Conservation (phyloP, 2,888 invertebrate species). For the Hydropsyche betteni region DNA sequence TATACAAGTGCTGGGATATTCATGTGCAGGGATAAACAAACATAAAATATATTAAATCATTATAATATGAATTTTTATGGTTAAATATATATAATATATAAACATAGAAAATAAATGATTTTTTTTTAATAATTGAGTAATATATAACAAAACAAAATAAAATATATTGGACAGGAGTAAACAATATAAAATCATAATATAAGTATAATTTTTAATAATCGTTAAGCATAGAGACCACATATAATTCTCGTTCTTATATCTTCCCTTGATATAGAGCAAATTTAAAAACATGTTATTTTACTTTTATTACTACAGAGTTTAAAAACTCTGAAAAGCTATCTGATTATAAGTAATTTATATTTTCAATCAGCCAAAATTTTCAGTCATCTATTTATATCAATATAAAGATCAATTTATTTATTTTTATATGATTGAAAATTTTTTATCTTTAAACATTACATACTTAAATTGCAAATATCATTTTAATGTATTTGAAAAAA, state of each 20-base stretch:
- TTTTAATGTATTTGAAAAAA: too few relatives aligned
- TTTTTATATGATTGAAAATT: slow-evolving; percentile 16
- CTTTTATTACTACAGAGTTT: slow-evolving; percentile 1
- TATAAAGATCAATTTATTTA: slow-evolving; percentile 4
- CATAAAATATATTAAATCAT: too few relatives aligned
- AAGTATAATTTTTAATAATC: neutral
- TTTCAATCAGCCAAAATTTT: slow-evolving; percentile 29
- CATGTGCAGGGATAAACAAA: too few relatives aligned
- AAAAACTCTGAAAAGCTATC: slow-evolving; percentile 14
- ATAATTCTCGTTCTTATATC: slow-evolving; percentile 15
- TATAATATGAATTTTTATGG: too few relatives aligned
- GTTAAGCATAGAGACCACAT: neutral
- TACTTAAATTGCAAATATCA: slow-evolving; percentile 13
- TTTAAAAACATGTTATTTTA: slow-evolving; percentile 7
- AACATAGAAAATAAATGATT: too few relatives aligned
- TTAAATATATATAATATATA: too few relatives aligned
- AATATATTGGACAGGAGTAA: neutral
- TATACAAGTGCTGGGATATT: too few relatives aligned
- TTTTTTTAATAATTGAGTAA: too few relatives aligned
- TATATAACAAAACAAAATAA: too few relatives aligned
- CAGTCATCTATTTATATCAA: slow-evolving; percentile 16
- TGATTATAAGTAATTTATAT: slow-evolving; percentile 17
- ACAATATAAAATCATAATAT: neutral
- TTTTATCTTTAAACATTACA: neutral
- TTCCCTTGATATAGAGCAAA: slow-evolving; percentile 2